Conservation (phyloP, 35 echinoderm and acorn worm species). For the Lytechinus variegatus region DNA sequence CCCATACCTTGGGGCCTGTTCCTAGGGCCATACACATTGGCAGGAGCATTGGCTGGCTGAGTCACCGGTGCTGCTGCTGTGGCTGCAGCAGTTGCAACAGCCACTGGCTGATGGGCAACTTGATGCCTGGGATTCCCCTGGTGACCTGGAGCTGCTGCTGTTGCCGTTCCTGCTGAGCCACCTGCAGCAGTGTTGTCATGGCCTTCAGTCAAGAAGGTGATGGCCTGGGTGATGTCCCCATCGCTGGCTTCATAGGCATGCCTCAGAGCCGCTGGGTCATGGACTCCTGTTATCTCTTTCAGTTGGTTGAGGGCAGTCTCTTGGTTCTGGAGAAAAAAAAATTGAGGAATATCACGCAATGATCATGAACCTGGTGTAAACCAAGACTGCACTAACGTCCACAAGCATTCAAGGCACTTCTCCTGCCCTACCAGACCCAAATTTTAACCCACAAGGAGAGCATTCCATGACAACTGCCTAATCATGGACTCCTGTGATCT, state of each 20-base stretch:
- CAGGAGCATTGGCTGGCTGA: slow-evolving; percentile 36
- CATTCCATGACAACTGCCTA: too few relatives aligned
- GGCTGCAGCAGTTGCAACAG: background rate
- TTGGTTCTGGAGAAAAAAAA: slow-evolving; percentile 65
- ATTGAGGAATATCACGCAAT: background rate
- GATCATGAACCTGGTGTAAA: background rate
- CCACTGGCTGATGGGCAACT: background rate
- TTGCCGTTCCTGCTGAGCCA: background rate
- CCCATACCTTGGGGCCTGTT: slow-evolving; percentile 36
- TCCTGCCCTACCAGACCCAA: too few relatives aligned
- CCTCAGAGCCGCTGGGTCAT: slow-evolving; percentile 63
- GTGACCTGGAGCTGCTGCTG: background rate
- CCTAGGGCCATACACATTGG: background rate
- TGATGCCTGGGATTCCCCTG: background rate
- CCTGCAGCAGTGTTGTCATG: background rate
- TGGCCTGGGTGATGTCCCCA: slow-evolving; percentile 80
- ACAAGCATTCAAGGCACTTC: too few relatives aligned
- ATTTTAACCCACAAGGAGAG: too few relatives aligned
- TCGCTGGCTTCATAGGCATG: slow-evolving; percentile 89
- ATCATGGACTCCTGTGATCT: too few relatives aligned
- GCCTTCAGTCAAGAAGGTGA: slow-evolving; percentile 74
- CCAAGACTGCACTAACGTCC: too few relatives aligned
- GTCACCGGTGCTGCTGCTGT: background rate
- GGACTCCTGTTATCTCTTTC: slow-evolving; percentile 94
- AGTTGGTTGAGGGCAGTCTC: slow-evolving; percentile 90